A percentile compares a stretch with the other conserved stretches of the same genome.
These are phyloP conservation scores for Apamea sordens DNA, from an alignment of 2,888 invertebrate genomes.

Conservation along the genomic window DNA sequence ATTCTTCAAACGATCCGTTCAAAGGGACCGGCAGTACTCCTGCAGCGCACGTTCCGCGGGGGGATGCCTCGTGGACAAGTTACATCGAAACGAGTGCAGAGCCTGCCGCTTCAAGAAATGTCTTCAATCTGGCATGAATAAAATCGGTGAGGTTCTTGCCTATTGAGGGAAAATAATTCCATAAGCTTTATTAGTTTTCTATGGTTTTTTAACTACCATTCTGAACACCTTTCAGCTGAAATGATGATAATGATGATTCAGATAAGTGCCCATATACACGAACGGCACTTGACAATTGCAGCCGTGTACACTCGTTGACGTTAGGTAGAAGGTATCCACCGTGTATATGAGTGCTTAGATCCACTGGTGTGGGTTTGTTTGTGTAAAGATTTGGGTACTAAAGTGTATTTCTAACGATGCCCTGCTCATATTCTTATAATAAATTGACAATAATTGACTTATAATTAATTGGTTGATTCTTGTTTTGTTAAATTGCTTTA, in stretches of 20 bases:
- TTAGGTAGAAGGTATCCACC: too few relatives aligned
- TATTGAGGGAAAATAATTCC: background rate
- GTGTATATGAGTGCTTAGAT: background rate
- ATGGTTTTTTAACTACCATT: background rate
- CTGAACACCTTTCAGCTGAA: background rate
- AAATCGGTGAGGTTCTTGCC: constrained; percentile 92
- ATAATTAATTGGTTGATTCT: too few relatives aligned
- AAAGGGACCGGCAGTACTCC: constrained; percentile 97
- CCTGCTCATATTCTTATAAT: background rate
- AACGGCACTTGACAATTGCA: background rate
- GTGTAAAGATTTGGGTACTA: background rate
- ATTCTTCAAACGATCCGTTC: constrained; percentile 97
- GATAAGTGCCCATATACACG: background rate
- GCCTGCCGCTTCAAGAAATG: constrained; percentile 98
- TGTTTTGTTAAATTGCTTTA: too few relatives aligned
- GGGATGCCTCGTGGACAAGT: constrained; percentile 97
- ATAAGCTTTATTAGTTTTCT: background rate
- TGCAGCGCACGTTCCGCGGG: constrained; percentile 96
- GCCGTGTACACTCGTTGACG: background rate
- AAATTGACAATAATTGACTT: too few relatives aligned
- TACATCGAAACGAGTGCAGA: constrained; percentile 98
- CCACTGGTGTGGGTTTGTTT: background rate
- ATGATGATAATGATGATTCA: background rate
- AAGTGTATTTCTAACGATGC: background rate
- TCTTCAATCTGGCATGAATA: constrained; percentile 98